Percentiles rank a stretch among this genome's conserved stretches.
Evolutionary conservation across 1,140 invertebrate genomes (phyloP).

Genomic region (Drosophila setifemur): DNA sequence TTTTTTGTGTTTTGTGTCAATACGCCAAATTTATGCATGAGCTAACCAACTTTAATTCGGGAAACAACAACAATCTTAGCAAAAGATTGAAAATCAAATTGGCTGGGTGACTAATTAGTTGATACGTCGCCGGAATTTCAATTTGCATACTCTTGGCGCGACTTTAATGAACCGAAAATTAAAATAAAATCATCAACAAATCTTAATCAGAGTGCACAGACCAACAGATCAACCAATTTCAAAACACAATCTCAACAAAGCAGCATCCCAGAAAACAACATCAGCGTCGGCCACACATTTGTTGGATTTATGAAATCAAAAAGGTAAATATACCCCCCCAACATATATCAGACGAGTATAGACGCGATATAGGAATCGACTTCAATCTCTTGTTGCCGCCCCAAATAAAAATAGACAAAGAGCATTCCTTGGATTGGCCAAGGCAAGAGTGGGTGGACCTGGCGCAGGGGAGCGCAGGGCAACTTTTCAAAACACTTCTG

Average conservation of each 20-base stretch:
- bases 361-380: background rate
- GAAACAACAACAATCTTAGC: slow-evolving; percentile 16
- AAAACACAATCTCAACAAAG: slow-evolving; percentile 24
- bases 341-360: slow-evolving; percentile 27
- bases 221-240: slow-evolving; percentile 2
- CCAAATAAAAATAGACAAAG: slow-evolving; percentile 71
- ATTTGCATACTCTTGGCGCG: slow-evolving; percentile 37
- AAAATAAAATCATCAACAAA: slow-evolving; percentile 49
- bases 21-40: slow-evolving; percentile 66
- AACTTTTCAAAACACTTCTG: slow-evolving; percentile 24
- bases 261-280: background rate
- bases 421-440: slow-evolving; percentile 26
- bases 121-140: slow-evolving; percentile 57
- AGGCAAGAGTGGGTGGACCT: background rate
- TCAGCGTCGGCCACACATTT: slow-evolving; percentile 21
- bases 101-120: slow-evolving; percentile 66
- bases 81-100: slow-evolving; percentile 30
- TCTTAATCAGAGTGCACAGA: slow-evolving; percentile 41
- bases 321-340: slow-evolving; percentile 66
- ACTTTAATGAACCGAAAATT: slow-evolving; percentile 56
- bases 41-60: slow-evolving; percentile 56
- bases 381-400: slow-evolving; percentile 33
- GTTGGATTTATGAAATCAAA: slow-evolving; percentile 78
- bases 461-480: background rate
- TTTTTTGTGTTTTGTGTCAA: slow-evolving; percentile 54